phyloP scores from a whole-genome alignment of 2,797 vertebrate species.

The Acipenser ruthenus region DNA sequence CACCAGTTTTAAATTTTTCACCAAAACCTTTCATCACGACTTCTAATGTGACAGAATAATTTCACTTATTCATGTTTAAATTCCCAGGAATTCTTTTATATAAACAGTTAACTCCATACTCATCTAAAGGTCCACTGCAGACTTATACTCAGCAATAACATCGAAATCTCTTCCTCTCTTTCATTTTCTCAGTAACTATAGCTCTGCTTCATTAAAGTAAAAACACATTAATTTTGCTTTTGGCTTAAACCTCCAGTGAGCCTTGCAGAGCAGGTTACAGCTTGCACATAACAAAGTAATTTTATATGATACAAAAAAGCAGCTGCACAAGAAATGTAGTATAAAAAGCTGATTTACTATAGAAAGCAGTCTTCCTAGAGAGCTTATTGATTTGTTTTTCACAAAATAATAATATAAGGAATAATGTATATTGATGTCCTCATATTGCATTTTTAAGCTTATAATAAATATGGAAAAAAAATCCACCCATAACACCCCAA shows the following conservation, averaged over 20 bases:
- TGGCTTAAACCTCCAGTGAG: neutral
- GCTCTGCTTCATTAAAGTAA: neutral
- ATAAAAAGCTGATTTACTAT: too few relatives aligned
- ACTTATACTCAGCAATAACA: neutral
- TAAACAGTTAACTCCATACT: neutral
- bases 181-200: constrained; percentile 1
- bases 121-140: neutral
- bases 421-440: too few relatives aligned
- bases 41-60: neutral
- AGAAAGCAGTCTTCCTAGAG: too few relatives aligned
- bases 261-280: neutral
- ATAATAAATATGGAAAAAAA: too few relatives aligned
- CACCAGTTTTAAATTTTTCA: neutral
- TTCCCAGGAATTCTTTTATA: neutral
- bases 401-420: too few relatives aligned
- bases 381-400: too few relatives aligned
- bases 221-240: constrained; percentile 1
- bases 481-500: too few relatives aligned
- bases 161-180: neutral
- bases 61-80: neutral
- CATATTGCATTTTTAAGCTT: too few relatives aligned
- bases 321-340: too few relatives aligned
- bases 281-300: neutral
- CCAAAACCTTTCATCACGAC: neutral
- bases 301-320: too few relatives aligned